Evolutionary conservation across 30 jellyfish, hydroid and myxozoan species (phyloP).

Genomic region (Phacellophora camtschatica): DNA sequence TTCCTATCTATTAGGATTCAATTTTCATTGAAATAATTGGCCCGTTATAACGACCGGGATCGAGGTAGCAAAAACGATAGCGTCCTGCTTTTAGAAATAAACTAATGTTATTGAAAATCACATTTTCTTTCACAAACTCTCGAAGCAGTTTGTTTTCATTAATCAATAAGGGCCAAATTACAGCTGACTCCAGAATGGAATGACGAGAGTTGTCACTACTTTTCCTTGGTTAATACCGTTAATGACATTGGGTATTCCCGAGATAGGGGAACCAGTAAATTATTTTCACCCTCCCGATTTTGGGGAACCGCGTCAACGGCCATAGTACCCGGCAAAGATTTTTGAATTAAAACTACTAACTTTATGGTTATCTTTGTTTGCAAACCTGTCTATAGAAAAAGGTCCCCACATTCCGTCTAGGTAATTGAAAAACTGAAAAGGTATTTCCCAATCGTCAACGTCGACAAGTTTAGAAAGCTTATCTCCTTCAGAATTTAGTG

Average conservation of each 20-base stretch:
- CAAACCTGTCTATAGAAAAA: conserved; percentile 12
- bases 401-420: conserved; percentile 7
- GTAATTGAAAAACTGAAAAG: not conserved
- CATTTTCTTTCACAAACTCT: not conserved
- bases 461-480: not conserved
- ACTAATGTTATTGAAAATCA: not conserved
- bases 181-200: conserved; percentile 21
- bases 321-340: too few species aligned
- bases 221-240: not conserved
- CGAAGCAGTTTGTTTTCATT: not conserved
- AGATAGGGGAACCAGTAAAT: not conserved
- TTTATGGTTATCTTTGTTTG: not conserved
- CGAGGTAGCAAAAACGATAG: not conserved
- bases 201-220: not conserved
- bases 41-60: not conserved
- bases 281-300: not conserved
- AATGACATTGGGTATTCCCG: not conserved
- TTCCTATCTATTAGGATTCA: not conserved
- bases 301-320: conserved; percentile 34
- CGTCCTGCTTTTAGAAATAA: not conserved
- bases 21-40: not conserved
- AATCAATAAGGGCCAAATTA: not conserved
- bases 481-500: not conserved
- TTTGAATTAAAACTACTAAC: not conserved
- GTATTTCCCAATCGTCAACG: conserved; percentile 10